phyloP scores from a whole-genome alignment of 2,113 vertebrate genomes.

The Pachyramphus minor region DNA sequence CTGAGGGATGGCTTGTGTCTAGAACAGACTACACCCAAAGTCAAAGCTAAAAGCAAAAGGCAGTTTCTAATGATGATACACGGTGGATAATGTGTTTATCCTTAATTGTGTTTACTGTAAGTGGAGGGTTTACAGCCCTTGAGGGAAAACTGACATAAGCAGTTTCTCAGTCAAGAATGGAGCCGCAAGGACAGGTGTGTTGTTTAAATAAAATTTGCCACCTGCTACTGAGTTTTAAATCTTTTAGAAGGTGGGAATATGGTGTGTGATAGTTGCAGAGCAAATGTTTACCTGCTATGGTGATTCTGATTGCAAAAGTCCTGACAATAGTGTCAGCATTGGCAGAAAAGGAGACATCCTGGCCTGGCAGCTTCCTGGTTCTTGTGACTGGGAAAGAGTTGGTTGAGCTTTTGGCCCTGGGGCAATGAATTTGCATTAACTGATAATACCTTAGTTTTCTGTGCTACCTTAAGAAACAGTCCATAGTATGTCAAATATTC shows the following conservation, averaged over 20 bases:
- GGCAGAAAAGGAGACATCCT: neutral
- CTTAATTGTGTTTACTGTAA: conserved; percentile 47
- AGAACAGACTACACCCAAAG: neutral
- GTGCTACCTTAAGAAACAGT: neutral
- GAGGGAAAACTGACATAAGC: conserved; percentile 18
- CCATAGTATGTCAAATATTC: neutral
- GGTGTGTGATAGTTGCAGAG: neutral
- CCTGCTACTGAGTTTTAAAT: neutral
- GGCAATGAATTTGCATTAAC: neutral
- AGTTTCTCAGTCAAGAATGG: neutral
- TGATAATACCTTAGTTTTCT: neutral
- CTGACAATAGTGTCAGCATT: neutral
- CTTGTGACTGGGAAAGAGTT: neutral
- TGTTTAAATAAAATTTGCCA: neutral
- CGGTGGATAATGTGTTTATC: conserved; percentile 13
- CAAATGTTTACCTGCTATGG: neutral
- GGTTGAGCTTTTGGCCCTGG: neutral
- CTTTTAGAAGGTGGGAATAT: neutral
- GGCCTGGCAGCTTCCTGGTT: neutral
- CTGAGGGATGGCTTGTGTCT: neutral
- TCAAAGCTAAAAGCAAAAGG: conserved; percentile 14
- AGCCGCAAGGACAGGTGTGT: neutral
- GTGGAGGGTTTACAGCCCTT: neutral
- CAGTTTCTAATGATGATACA: neutral
- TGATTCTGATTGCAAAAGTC: neutral